Evolutionary conservation across 2,797 vertebrate species (phyloP), one percentile per base, ranked within the genome.

Genomic region (Centropyge bicolor): DNA sequence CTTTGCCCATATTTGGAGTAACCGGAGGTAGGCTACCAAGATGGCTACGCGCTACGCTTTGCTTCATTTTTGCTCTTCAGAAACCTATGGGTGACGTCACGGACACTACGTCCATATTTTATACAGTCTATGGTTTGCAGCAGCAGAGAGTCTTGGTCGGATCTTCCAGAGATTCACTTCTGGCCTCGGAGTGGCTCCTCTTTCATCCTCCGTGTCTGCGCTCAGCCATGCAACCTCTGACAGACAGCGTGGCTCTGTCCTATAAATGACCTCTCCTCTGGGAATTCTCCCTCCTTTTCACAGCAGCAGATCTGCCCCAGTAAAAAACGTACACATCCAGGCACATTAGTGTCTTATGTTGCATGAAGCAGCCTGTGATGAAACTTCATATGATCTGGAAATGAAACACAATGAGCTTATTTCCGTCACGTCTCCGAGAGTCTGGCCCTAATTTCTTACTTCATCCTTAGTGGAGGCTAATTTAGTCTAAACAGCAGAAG

Each of bases 261-360:
- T 89, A 85, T 83, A 86, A 87, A 90, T 83, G 84, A 87, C 86
- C 89, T 82, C 71, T 81, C 91, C 83, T 69, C 69, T 77, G 86
- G 82, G 91, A 83, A 74, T 80, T 51, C 40, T 46, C 10, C 56
- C 72, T 80, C 60, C 64, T 75, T 76, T 76, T 80, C 79, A 52
- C 79, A 80, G 74, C 51, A 40, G 72, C 49, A 68, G 56, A 80
- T 76, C 70, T 75, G 57, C 64, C 73, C 78, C 49, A 69, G 57
- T 78, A 73, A 81, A 75, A 31, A 70, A 59, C 38, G 5, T 19
- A 71, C 49, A 78, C 69, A 80, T 75, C 16, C 27, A 55, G 31
- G 20, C 48, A 57, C 40, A 36, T 67, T 38, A n/a, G 49, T 49
- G 73, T 70, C 66, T 61, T 69, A 57, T 59, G 55, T 56, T 45